A percentile compares a stretch with the other conserved stretches of the same genome.
phyloP scores from a whole-genome alignment of 2,113 vertebrate species.

The Cricetomys ansorgei region DNA sequence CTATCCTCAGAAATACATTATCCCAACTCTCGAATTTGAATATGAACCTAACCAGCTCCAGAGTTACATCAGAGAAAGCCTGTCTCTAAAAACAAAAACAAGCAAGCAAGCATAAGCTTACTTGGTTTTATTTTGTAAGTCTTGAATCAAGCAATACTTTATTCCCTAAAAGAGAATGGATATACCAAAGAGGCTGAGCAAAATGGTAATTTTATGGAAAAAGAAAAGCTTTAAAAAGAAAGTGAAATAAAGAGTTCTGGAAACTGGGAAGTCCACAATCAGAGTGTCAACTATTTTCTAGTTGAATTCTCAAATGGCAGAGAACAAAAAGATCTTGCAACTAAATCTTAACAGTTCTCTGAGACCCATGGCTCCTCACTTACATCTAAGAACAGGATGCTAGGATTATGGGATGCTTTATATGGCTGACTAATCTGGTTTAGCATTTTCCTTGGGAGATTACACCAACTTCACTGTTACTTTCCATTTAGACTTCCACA shows the following conservation, averaged over 20 bases:
- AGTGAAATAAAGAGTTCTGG: neutral
- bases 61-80: too few relatives aligned
- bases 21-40: neutral
- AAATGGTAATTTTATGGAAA: neutral
- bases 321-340: neutral
- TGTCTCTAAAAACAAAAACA: too few relatives aligned
- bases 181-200: neutral
- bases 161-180: neutral
- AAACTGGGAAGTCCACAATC: neutral
- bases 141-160: neutral
- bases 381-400: neutral
- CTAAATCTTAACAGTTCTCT: neutral
- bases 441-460: neutral
- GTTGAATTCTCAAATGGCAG: neutral
- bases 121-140: neutral
- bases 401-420: neutral
- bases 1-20: neutral
- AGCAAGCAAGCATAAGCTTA: too few relatives aligned
- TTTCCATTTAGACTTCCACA: neutral
- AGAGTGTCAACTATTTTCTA: neutral
- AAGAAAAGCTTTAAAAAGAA: neutral
- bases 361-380: neutral
- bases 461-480: neutral
- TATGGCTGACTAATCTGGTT: neutral
- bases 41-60: conserved; percentile 9